Evolutionary conservation across 2,888 invertebrate genomes (phyloP), one percentile per base, ranked within the genome.

Genomic region (Penaeus monodon): DNA sequence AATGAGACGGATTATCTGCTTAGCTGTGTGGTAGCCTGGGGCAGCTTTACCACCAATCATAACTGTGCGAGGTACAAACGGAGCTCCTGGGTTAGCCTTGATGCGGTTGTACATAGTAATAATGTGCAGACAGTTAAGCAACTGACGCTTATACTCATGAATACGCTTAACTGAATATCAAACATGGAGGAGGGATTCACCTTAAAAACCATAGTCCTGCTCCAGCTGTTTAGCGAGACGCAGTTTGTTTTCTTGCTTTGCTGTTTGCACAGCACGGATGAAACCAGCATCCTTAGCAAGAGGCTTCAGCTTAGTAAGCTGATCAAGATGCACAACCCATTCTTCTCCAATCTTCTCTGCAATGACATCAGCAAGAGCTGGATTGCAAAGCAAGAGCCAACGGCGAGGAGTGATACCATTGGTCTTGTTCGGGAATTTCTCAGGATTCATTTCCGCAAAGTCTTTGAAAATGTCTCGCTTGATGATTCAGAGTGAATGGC

Each of bases 31-130:
- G 93, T 99, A 99, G 49, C 99, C 99, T 0, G 99, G 99, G 0
- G 99, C 99, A 17, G 99, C 99, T 94, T 98, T 98, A 84, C 98
- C 97, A 83, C 98, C 99, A 92, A 99, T 96, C 98, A 99, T 98
- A 74, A 99, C 95, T 0, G 99, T 99, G 89, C 99, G 94, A 2
- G 99, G 97, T 0, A 97, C 97, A 92, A 98, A 94, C 82, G 94
- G 94, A 65, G 94, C 96, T 64, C 94, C 94, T 12, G 99, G 99
- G 93, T 99, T 96, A 91, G 95, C 96, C 94, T 99, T 99, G 92
- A 99, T 98, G 91, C 99, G 95, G 93, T 99, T 99, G 94, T 99
- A 99, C 92, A 99, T 92, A 0, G 97, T 97, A 90, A 98, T 97
- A 91, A 99, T 96, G 93, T 99, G 99, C 91, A 99, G 94, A 91